phyloP scores from a whole-genome alignment of 2,113 vertebrate genomes.

The Uria aalge region DNA sequence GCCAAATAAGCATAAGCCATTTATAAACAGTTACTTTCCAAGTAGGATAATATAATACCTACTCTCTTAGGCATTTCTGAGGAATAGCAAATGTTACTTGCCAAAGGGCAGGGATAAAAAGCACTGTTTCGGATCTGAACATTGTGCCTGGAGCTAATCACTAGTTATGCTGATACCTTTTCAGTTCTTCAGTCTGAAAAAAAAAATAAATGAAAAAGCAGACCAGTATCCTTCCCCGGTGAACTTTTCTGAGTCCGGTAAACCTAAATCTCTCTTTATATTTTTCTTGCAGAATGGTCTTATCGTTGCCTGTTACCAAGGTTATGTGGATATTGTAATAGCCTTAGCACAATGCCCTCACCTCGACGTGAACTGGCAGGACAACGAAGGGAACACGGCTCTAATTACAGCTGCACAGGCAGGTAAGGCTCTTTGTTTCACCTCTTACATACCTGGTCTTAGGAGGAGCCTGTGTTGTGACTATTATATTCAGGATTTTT shows the following conservation, averaged over 20 bases:
- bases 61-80: neutral
- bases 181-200: neutral
- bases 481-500: neutral
- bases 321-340: constrained; percentile 91
- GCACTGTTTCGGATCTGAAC: neutral
- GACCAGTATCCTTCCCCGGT: neutral
- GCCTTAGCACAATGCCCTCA: constrained; percentile 90
- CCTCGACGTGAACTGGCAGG: constrained; percentile 95
- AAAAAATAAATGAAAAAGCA: neutral
- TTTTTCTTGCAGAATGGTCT: constrained; percentile 85
- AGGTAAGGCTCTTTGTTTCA: constrained; percentile 76
- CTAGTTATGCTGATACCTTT: neutral
- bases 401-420: constrained; percentile 94
- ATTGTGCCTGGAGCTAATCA: neutral
- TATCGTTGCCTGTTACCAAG: constrained; percentile 93
- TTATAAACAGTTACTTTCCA: constrained; percentile 40
- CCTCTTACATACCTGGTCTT: neutral
- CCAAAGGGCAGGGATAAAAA: constrained; percentile 2
- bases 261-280: constrained; percentile 11
- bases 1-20: neutral
- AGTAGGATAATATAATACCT: neutral
- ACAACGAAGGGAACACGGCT: constrained; percentile 95
- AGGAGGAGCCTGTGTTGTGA: neutral
- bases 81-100: neutral
- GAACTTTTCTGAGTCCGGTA: neutral